These are phyloP conservation scores for Addax nasomaculatus DNA, from an alignment of 2,113 vertebrate species.

Conservation along the genomic window DNA sequence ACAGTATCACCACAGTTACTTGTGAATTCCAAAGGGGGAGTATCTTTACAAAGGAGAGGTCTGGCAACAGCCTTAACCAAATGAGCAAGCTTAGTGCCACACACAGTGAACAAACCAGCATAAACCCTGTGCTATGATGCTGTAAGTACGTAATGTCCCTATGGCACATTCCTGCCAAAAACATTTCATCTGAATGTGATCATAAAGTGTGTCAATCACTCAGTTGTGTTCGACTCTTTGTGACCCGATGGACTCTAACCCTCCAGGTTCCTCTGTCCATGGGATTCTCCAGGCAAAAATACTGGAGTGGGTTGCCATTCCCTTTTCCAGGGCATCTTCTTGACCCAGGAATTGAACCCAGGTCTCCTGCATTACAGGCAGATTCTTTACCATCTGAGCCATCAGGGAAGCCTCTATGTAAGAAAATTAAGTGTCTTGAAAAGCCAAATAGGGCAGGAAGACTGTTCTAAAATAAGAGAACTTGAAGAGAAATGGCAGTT, in stretches of 20 bases:
- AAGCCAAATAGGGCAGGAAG: not conserved
- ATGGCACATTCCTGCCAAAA: not conserved
- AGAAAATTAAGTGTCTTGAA: not conserved
- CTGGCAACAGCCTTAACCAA: not conserved
- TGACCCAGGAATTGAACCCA: not conserved
- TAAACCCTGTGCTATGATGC: not conserved
- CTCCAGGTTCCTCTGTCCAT: not conserved
- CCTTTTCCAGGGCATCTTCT: not conserved
- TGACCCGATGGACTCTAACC: fast-evolving
- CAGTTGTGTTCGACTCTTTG: not conserved
- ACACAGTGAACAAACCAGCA: not conserved
- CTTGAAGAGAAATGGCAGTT: not conserved
- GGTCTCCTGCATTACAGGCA: not conserved
- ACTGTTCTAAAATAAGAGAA: not conserved
- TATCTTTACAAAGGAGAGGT: not conserved
- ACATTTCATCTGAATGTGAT: not conserved
- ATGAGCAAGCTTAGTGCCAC: not conserved
- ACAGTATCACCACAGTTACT: not conserved
- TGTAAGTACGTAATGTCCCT: not conserved
- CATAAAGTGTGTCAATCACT: not conserved
- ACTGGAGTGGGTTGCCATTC: not conserved
- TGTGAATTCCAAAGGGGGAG: not conserved
- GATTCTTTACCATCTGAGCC: not conserved
- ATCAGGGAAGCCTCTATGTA: not conserved
- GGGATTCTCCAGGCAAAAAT: not conserved